These are phyloP conservation scores for Vollenhovia emeryi DNA, from an alignment of 1,140 invertebrate genomes.

Conservation along the genomic window DNA sequence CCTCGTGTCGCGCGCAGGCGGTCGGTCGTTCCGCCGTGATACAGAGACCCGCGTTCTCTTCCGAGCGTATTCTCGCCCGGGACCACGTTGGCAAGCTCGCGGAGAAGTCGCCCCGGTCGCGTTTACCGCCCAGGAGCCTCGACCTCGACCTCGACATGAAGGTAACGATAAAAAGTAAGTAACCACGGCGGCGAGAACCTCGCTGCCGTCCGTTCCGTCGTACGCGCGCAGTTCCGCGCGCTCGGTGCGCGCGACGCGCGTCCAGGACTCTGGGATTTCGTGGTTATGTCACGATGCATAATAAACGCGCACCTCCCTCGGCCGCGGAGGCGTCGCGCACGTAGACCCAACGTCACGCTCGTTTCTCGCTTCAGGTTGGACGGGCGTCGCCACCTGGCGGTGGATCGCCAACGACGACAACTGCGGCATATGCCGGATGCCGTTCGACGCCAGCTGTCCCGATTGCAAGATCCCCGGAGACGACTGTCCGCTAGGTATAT, in stretches of 20 bases:
- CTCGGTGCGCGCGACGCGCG: not conserved
- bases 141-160: slow-evolving; percentile 72
- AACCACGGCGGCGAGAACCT: not conserved
- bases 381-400: slow-evolving; percentile 98
- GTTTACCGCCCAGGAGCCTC: too few species aligned
- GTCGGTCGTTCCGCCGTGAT: not conserved
- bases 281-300: not conserved
- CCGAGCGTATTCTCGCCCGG: not conserved
- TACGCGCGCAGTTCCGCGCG: not conserved
- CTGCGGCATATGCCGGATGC: slow-evolving; percentile 99
- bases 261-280: not conserved
- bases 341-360: not conserved
- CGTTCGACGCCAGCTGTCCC: slow-evolving; percentile 99
- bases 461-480: slow-evolving; percentile 99
- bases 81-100: not conserved
- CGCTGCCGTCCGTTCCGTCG: not conserved
- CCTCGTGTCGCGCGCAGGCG: not conserved
- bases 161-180: slow-evolving; percentile 81
- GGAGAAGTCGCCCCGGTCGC: not conserved
- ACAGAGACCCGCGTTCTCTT: not conserved
- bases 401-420: slow-evolving; percentile 99
- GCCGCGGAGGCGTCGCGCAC: not conserved
- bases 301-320: not conserved
- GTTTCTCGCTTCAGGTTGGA: slow-evolving; percentile 90
- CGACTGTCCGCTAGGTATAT: slow-evolving; percentile 95